Evolutionary conservation across 2,797 vertebrate species (phyloP).

Genomic region (Lagocephalus sceleratus): DNA sequence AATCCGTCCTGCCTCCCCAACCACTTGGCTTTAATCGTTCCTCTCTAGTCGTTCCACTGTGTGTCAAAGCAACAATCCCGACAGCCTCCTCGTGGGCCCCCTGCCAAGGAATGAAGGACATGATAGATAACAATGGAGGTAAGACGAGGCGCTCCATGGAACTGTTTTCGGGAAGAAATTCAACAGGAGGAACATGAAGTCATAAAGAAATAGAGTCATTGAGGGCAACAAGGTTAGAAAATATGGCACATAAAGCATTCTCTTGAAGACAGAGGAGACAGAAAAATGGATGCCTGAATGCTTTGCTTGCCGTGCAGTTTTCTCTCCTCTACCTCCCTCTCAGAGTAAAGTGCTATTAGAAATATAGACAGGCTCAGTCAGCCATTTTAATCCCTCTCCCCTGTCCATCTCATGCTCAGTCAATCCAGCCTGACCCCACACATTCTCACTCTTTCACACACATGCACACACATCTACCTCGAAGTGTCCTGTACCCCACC

Average conservation of each 20-base stretch:
- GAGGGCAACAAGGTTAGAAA: constrained; percentile 25
- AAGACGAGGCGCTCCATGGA: constrained; percentile 34
- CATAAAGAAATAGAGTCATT: not conserved
- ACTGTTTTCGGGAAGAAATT: constrained; percentile 12
- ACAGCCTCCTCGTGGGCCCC: constrained; percentile 55
- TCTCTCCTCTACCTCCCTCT: constrained; percentile 50
- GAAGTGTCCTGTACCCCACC: constrained; percentile 57
- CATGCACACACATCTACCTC: constrained; percentile 25
- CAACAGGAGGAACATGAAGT: not conserved
- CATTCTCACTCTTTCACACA: constrained; percentile 50
- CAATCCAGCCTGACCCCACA: constrained; percentile 76
- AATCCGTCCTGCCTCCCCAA: constrained; percentile 28
- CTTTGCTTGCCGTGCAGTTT: constrained; percentile 64
- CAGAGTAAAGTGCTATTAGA: constrained; percentile 74
- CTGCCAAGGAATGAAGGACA: constrained; percentile 60
- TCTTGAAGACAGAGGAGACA: constrained; percentile 38
- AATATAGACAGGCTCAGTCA: constrained; percentile 77
- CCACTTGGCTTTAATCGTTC: constrained; percentile 65
- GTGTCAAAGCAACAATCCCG: constrained; percentile 64
- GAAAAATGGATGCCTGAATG: constrained; percentile 61
- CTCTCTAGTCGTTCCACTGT: constrained; percentile 54
- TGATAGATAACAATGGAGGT: constrained; percentile 55
- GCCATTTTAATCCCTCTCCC: constrained; percentile 84
- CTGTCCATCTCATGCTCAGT: constrained; percentile 75
- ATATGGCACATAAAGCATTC: constrained; percentile 33